Percentiles rank a stretch among this genome's conserved stretches.
Conservation (phyloP, 2,888 invertebrate genomes). For the Drosophila fulvimacula region DNA sequence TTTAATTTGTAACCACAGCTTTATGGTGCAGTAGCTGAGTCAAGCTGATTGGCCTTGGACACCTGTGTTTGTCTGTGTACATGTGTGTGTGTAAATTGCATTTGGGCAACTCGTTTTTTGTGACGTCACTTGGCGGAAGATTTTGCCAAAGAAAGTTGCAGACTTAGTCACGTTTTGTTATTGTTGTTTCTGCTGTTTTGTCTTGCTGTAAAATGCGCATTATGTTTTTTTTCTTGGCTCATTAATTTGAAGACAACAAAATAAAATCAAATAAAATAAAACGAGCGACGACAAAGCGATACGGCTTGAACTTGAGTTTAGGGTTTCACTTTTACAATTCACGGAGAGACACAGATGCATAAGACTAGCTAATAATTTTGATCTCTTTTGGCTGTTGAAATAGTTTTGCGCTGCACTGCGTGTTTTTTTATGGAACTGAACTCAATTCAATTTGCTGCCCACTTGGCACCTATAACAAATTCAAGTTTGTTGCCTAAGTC, state of each 20-base stretch:
- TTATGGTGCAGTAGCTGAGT: constrained; percentile 30
- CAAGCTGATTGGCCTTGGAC: constrained; percentile 67
- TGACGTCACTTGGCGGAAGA: constrained; percentile 73
- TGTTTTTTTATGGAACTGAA: constrained; percentile 7
- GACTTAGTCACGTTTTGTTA: constrained; percentile 62
- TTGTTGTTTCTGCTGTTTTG: constrained; percentile 1
- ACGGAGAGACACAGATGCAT: not conserved
- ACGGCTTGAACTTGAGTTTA: constrained; percentile 53
- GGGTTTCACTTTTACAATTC: constrained; percentile 56
- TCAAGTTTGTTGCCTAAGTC: constrained; percentile 75
- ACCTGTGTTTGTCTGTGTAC: not conserved
- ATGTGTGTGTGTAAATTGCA: constrained; percentile 51
- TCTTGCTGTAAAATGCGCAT: constrained; percentile 19
- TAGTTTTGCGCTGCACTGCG: constrained; percentile 4
- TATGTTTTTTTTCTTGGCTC: constrained; percentile 29
- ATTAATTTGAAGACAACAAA: constrained; percentile 28
- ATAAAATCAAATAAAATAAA: not conserved
- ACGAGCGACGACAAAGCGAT: constrained; percentile 13
- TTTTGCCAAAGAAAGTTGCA: constrained; percentile 71
- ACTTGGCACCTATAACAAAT: constrained; percentile 18
- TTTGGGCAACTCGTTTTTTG: constrained; percentile 60
- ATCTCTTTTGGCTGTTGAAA: constrained; percentile 33
- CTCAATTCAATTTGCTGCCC: constrained; percentile 13
- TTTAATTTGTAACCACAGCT: constrained; percentile 15
- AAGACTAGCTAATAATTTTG: constrained; percentile 8